Percentiles rank a stretch among this genome's conserved stretches.
phyloP scores from a whole-genome alignment of 1,140 invertebrate genomes.

The Hirudo medicinalis region DNA sequence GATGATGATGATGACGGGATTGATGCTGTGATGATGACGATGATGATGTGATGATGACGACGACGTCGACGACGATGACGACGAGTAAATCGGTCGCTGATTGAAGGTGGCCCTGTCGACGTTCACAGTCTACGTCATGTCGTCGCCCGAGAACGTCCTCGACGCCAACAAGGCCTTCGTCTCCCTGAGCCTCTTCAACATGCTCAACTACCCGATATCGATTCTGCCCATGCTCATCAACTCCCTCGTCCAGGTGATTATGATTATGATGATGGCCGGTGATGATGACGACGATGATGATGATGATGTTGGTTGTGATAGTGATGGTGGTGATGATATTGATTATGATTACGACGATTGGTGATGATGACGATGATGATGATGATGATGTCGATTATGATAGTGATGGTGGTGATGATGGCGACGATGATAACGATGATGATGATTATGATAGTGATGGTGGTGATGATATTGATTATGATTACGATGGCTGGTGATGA shows the following conservation, averaged over 20 bases:
- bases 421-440: too few species aligned
- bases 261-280: conserved; percentile 68
- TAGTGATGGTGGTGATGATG: too few species aligned
- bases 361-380: background rate
- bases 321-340: too few species aligned
- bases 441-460: too few species aligned
- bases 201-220: conserved; percentile 44
- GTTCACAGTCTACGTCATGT: conserved; percentile 35
- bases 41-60: background rate
- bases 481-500: background rate
- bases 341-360: background rate
- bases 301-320: too few species aligned
- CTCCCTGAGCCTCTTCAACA: conserved; percentile 56
- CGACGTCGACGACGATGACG: background rate
- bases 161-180: conserved; percentile 72
- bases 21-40: background rate
- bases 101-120: conserved; percentile 23
- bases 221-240: conserved; percentile 58
- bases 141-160: conserved; percentile 38
- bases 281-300: background rate
- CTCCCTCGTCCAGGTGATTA: conserved; percentile 55
- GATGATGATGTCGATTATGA: background rate
- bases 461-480: too few species aligned
- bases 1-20: background rate
- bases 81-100: too few species aligned